Base-by-base conservation (phyloP, 2,797 vertebrate species). In the Sitta carolinensis region DNA sequence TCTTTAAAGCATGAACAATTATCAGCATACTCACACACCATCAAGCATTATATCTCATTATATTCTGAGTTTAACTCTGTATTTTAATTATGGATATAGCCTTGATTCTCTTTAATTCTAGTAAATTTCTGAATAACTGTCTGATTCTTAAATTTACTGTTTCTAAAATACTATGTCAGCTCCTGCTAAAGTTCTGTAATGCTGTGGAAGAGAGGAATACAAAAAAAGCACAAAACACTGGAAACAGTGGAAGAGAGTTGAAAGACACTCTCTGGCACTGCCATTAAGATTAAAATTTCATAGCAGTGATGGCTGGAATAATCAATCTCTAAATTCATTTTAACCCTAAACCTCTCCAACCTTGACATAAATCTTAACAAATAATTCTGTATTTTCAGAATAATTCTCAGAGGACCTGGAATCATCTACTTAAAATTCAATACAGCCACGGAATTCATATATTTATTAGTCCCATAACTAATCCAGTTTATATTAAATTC, bases 401-500 rank as follows among this genome's bases (percentile, higher is more conserved):
- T 74, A 67, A 82, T 87, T 94, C 83, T 89, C 80, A 85, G 43
- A 80, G 81, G 81, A 83, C n/a, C 29, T 34, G 78, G 45, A 86
- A 89, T 87, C 57, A 68, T 62, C 72, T 89, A 78, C 78, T 96
- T 96, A 94, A 94, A 88, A 92, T 93, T 94, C 93, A 94, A 26
- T 79, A 52, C 61, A 87, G 66, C 23, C 66, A 69, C 64, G 85
- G 67, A 95, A 84, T 72, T 27, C 77, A 48, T 91, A 52, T 69
- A 92, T 90, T 94, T 96, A 84, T 94, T 94, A 94, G 54, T 89
- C 74, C 32, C 72, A 75, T 77, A 94, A 77, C 88, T 94, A 94
- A 96, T 96, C 77, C 81, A 23, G 78, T 90, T 96, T 94, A 93
- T 96, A 95, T 96, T 95, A 94, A 92, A 97, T 87, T 94, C 68